phyloP scores from a whole-genome alignment of 2,888 invertebrate genomes.

The Zeuzera pyrina region DNA sequence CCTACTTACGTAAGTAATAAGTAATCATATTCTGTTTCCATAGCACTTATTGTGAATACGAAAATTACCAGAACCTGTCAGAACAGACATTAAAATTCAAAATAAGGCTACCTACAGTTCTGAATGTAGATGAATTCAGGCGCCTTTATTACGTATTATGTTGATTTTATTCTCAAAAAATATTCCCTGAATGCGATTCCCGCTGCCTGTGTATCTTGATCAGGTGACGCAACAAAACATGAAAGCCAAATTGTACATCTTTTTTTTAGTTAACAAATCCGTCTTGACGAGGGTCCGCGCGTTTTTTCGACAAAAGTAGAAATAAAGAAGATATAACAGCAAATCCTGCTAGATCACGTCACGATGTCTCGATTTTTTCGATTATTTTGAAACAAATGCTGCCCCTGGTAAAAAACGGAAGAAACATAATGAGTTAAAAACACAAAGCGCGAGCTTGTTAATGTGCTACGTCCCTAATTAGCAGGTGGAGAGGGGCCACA shows the following conservation, averaged over 20 bases:
- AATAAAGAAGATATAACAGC: slow-evolving; percentile 55
- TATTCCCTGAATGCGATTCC: slow-evolving; percentile 20
- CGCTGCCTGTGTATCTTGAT: slow-evolving; percentile 42
- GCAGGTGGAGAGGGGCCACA: slow-evolving; percentile 17
- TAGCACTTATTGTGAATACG: no score
- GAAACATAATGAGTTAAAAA: slow-evolving; percentile 21
- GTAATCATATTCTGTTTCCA: no score
- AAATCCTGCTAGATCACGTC: slow-evolving; percentile 56
- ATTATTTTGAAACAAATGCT: slow-evolving; percentile 30
- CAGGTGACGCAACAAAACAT: slow-evolving; percentile 59
- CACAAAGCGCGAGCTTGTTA: slow-evolving; percentile 20
- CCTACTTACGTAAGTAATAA: background rate
- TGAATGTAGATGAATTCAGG: no score
- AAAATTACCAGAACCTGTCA: no score
- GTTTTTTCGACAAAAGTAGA: slow-evolving; percentile 50
- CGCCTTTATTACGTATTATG: no score
- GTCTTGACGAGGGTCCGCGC: slow-evolving; percentile 59
- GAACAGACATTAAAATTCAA: no score
- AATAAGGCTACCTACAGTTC: no score
- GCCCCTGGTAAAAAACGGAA: slow-evolving; percentile 3
- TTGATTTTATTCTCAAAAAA: no score
- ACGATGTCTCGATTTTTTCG: slow-evolving; percentile 39
- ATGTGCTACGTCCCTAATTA: slow-evolving; percentile 27
- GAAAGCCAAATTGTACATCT: slow-evolving; percentile 61
- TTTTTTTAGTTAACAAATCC: slow-evolving; percentile 66